Evolutionary conservation across 2,888 invertebrate species (phyloP).

Genomic region (Ornithoptera priamus): DNA sequence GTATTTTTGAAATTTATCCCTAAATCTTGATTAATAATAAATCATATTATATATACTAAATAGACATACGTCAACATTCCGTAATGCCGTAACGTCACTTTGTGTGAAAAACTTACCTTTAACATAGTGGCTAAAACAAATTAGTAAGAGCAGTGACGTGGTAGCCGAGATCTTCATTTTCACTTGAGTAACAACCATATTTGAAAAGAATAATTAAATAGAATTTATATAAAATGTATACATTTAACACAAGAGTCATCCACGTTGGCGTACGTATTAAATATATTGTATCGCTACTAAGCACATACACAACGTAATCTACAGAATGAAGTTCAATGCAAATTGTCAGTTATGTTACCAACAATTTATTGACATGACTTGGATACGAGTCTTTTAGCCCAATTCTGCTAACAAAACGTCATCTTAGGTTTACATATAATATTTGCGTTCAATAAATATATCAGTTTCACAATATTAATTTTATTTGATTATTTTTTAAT

Average conservation of each 20-base stretch:
- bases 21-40: neutral
- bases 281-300: slow-evolving; percentile 5
- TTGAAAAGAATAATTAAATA: slow-evolving; percentile 1
- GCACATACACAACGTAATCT: slow-evolving; percentile 4
- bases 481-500: too few relatives aligned
- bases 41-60: neutral
- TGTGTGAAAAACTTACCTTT: slow-evolving; percentile 25
- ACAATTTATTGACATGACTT: too few relatives aligned
- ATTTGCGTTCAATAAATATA: neutral
- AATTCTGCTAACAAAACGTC: neutral
- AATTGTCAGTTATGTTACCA: slow-evolving; percentile 1
- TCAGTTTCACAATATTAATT: neutral
- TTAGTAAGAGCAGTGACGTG: slow-evolving; percentile 22
- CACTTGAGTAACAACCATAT: slow-evolving; percentile 21
- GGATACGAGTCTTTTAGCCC: too few relatives aligned
- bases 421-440: neutral
- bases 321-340: slow-evolving; percentile 1
- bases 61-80: neutral
- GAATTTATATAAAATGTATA: slow-evolving; percentile 8
- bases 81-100: slow-evolving; percentile 10
- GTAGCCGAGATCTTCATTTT: slow-evolving; percentile 16
- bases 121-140: slow-evolving; percentile 20
- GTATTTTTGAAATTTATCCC: too few relatives aligned
- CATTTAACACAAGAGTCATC: slow-evolving; percentile 22
- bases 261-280: slow-evolving; percentile 24